Evolutionary conservation across 2,113 vertebrate species (phyloP).

Genomic region (Gyps fulvus): DNA sequence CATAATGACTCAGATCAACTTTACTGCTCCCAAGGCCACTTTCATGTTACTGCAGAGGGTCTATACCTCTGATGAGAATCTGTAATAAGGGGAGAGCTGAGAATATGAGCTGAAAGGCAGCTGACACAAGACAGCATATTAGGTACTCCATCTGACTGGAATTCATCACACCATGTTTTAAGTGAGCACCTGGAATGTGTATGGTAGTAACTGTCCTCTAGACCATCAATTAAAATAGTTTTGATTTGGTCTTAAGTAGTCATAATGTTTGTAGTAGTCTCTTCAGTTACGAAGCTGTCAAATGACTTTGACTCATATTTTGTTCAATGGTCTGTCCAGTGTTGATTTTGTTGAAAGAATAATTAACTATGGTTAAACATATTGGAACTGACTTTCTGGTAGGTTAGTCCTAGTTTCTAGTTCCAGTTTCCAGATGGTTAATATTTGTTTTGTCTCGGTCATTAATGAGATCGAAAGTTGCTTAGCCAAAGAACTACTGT

Average conservation of each 20-base stretch:
- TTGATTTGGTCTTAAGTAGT: not conserved
- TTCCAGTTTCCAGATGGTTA: not conserved
- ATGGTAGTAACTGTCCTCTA: not conserved
- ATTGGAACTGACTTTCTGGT: not conserved
- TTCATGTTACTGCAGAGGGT: not conserved
- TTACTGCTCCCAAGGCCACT: not conserved
- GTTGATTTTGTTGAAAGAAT: not conserved
- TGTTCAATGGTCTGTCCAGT: not conserved
- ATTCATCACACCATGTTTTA: not conserved
- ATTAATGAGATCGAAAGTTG: not conserved
- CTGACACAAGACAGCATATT: not conserved
- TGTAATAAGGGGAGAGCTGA: not conserved
- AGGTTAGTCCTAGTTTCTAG: not conserved
- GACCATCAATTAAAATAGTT: not conserved
- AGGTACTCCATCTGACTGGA: not conserved
- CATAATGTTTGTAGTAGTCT: not conserved
- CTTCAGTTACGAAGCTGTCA: accelerated
- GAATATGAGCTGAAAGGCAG: not conserved
- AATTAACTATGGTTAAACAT: not conserved
- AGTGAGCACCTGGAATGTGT: not conserved
- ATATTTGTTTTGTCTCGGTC: not conserved
- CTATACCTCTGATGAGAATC: not conserved
- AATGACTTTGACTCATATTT: not conserved
- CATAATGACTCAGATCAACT: not conserved
- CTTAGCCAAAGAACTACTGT: not conserved